Percentiles rank a stretch among this genome's conserved stretches.
These are phyloP conservation scores for Dasysyrphus albostriatus DNA, from an alignment of 2,888 invertebrate species.

Conservation along the genomic window DNA sequence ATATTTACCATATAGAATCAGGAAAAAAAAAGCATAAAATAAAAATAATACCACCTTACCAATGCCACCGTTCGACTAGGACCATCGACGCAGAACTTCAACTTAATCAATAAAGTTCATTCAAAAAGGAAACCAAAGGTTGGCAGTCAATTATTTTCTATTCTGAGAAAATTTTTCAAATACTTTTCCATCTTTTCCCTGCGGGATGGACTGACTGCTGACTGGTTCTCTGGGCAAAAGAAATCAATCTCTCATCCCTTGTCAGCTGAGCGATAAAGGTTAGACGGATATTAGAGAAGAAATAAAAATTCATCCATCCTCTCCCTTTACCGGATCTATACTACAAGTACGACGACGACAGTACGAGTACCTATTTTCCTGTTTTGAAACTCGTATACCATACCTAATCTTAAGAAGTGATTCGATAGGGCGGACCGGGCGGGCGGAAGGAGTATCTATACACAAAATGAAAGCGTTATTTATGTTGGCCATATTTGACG, in stretches of 20 bases:
- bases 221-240: constrained; percentile 12
- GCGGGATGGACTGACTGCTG: not conserved
- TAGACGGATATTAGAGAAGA: constrained; percentile 16
- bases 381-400: not conserved
- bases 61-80: not conserved
- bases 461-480: constrained; percentile 65
- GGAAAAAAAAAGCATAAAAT: not conserved
- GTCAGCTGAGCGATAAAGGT: constrained; percentile 26
- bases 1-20: not conserved
- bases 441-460: constrained; percentile 47
- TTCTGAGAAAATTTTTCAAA: constrained; percentile 34
- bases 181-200: constrained; percentile 21
- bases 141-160: constrained; percentile 53
- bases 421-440: constrained; percentile 20
- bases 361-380: not conserved
- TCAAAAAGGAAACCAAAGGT: constrained; percentile 32
- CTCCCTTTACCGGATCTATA: not conserved
- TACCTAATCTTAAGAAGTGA: constrained; percentile 28
- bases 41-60: not conserved
- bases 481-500: constrained; percentile 47
- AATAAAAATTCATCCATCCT: not conserved
- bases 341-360: too few relatives aligned
- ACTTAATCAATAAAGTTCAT: constrained; percentile 42
- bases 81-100: constrained; percentile 15
- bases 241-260: constrained; percentile 44